Evolutionary conservation across 2,888 invertebrate species (phyloP).

Genomic region (Microctonus aethiopoides): DNA sequence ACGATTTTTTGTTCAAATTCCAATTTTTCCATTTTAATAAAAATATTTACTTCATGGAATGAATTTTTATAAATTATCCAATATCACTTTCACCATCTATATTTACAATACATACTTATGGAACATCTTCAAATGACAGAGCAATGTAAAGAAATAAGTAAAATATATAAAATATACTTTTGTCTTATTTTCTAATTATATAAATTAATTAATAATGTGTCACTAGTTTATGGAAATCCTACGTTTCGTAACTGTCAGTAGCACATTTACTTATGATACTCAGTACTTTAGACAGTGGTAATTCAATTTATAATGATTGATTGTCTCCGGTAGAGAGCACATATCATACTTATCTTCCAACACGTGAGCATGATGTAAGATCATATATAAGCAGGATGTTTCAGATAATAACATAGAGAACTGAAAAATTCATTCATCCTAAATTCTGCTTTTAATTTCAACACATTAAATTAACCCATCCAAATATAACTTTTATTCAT

Average conservation of each 20-base stretch:
- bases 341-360: slow-evolving; percentile 23
- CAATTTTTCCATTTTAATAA: slow-evolving; percentile 31
- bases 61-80: neutral
- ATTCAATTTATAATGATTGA: slow-evolving; percentile 52
- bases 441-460: too few relatives aligned
- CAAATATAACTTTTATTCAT: too few relatives aligned
- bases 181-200: neutral
- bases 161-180: neutral
- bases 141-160: neutral
- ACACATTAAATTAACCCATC: too few relatives aligned
- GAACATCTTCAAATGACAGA: too few relatives aligned
- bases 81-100: neutral
- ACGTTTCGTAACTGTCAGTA: slow-evolving; percentile 31
- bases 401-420: too few relatives aligned
- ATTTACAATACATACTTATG: too few relatives aligned
- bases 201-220: neutral
- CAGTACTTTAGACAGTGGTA: slow-evolving; percentile 31
- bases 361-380: neutral
- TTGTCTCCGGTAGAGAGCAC: slow-evolving; percentile 32
- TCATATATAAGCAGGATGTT: too few relatives aligned
- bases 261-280: slow-evolving; percentile 26
- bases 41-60: slow-evolving; percentile 7
- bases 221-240: slow-evolving; percentile 1
- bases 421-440: too few relatives aligned
- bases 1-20: slow-evolving; percentile 32